Percentiles rank a stretch among this genome's conserved stretches.
phyloP scores from a whole-genome alignment of 2,113 vertebrate species.

The Ailuropoda melanoleuca region DNA sequence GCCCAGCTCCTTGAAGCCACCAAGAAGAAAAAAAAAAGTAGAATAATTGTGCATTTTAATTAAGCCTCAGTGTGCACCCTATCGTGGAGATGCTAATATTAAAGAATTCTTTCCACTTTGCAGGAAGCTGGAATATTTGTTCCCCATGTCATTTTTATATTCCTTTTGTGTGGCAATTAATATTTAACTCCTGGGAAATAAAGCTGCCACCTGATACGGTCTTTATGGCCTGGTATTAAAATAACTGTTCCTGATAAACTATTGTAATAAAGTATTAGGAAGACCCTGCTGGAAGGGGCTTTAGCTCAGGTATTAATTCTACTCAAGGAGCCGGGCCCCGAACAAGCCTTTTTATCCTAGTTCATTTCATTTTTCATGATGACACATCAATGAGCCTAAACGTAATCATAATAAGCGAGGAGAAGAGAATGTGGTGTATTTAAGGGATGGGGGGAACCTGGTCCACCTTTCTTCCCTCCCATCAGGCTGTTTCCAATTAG shows the following conservation, averaged over 20 bases:
- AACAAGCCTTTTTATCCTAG: slow-evolving; percentile 61
- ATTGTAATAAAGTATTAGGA: slow-evolving; percentile 70
- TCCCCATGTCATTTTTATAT: slow-evolving; percentile 83
- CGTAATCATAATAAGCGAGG: neutral
- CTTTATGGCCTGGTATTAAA: slow-evolving; percentile 81
- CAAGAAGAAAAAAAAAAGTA: neutral
- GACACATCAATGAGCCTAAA: slow-evolving; percentile 19
- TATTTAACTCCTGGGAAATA: slow-evolving; percentile 85
- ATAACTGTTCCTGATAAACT: slow-evolving; percentile 81
- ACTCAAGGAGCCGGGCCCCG: slow-evolving; percentile 58
- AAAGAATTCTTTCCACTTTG: slow-evolving; percentile 77
- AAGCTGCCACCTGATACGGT: slow-evolving; percentile 83
- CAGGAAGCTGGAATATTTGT: slow-evolving; percentile 83
- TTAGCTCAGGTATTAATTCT: slow-evolving; percentile 78
- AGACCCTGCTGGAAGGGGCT: slow-evolving; percentile 58
- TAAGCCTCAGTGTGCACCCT: slow-evolving; percentile 57
- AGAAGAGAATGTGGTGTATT: neutral
- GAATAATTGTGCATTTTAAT: slow-evolving; percentile 65
- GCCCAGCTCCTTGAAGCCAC: neutral
- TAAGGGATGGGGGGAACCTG: neutral
- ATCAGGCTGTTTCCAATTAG: slow-evolving; percentile 60
- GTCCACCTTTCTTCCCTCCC: neutral
- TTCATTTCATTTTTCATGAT: slow-evolving; percentile 54
- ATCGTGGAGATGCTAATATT: slow-evolving; percentile 64
- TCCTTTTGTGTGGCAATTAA: slow-evolving; percentile 85